phyloP scores from a whole-genome alignment of 2,113 vertebrate genomes.

The Periophthalmus modestus region DNA sequence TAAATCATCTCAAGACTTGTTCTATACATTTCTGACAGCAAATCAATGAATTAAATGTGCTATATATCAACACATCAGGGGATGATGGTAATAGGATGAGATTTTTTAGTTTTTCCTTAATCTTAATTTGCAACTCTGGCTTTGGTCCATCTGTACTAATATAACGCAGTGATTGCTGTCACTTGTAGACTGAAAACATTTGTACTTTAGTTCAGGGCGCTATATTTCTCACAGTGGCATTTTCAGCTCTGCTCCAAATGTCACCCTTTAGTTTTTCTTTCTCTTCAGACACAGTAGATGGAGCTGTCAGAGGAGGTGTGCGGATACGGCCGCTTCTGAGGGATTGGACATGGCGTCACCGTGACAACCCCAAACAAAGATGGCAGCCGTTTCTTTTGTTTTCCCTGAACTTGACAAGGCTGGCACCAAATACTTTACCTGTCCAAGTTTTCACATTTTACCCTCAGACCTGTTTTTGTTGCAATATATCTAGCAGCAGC shows the following conservation, averaged over 20 bases:
- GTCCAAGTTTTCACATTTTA: neutral
- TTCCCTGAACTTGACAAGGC: neutral
- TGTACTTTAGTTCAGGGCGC: neutral
- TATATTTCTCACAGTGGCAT: neutral
- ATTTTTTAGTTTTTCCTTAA: too few species aligned
- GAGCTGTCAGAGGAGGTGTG: neutral
- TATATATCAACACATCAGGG: too few species aligned
- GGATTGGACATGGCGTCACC: neutral
- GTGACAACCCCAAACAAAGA: conserved; percentile 6
- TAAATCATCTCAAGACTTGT: too few species aligned
- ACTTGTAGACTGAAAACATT: neutral
- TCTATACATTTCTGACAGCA: too few species aligned
- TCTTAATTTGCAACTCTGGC: neutral
- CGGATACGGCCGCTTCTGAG: neutral
- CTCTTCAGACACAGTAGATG: neutral
- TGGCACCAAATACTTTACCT: neutral
- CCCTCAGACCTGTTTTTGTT: neutral
- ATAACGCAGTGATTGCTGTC: neutral
- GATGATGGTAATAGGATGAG: too few species aligned
- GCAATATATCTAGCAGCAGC: neutral
- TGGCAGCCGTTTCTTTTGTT: neutral
- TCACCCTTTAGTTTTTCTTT: conserved; percentile 1
- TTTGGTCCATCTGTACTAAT: neutral
- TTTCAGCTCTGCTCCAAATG: neutral
- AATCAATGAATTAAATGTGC: too few species aligned